Conservation (phyloP, 2,797 vertebrate genomes). For the Ispidina lecontei region DNA sequence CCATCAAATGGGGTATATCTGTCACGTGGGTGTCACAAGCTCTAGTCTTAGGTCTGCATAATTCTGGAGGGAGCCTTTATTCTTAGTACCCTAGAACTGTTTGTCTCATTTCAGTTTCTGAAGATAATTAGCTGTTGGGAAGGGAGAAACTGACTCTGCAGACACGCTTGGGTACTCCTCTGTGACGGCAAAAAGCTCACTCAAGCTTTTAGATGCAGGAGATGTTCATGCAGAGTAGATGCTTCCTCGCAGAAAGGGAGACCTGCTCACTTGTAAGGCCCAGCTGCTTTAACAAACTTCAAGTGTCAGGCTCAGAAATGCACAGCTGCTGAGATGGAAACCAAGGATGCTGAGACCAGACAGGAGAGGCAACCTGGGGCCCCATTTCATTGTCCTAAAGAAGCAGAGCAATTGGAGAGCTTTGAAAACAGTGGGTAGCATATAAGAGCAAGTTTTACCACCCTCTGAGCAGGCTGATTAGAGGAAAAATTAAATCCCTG, state of each 20-base stretch:
- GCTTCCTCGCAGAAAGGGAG: neutral
- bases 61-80: neutral
- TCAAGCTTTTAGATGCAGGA: neutral
- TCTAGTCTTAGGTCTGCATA: neutral
- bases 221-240: neutral
- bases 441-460: neutral
- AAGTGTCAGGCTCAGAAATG: neutral
- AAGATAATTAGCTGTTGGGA: neutral
- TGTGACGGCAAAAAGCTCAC: neutral
- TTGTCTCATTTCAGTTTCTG: neutral
- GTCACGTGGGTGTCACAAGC: neutral
- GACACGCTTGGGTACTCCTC: neutral
- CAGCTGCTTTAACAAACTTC: neutral
- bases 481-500: neutral
- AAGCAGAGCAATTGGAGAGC: neutral
- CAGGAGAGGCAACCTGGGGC: neutral
- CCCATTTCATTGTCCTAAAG: neutral
- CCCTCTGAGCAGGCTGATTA: neutral
- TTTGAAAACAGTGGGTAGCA: neutral
- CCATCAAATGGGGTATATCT: neutral
- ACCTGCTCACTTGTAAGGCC: neutral
- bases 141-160: neutral
- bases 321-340: neutral
- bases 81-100: neutral
- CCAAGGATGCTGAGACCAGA: neutral